phyloP scores from a whole-genome alignment of 2,113 vertebrate species.

The Indri indri region DNA sequence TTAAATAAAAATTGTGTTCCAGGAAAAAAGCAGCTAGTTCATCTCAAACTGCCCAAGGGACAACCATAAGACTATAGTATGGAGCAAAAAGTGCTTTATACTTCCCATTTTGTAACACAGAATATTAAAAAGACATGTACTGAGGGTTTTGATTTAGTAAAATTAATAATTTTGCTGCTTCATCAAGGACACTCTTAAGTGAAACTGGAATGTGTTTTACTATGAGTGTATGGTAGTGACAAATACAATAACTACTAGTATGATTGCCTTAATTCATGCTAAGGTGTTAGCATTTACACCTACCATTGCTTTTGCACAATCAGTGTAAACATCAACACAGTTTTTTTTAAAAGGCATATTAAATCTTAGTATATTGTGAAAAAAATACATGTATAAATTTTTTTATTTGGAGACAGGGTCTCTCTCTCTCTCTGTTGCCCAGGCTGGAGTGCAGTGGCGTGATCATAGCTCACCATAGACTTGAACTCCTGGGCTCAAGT shows the following conservation, averaged over 20 bases:
- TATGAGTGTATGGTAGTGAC: not conserved
- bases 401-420: too few species aligned
- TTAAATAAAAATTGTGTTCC: slow-evolving; percentile 5
- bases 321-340: not conserved
- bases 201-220: not conserved
- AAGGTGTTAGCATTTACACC: not conserved
- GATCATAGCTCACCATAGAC: too few species aligned
- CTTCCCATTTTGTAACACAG: not conserved
- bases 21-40: slow-evolving; percentile 29
- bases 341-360: not conserved
- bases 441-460: too few species aligned
- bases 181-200: not conserved
- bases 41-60: not conserved
- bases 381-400: too few species aligned
- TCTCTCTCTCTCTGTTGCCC: too few species aligned
- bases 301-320: not conserved
- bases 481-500: too few species aligned
- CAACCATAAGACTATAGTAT: not conserved
- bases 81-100: not conserved
- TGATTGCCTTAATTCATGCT: not conserved
- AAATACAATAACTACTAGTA: not conserved
- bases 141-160: not conserved
- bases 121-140: not conserved
- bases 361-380: not conserved
- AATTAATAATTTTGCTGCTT: not conserved